A percentile compares a stretch with the other conserved stretches of the same genome.
These are phyloP conservation scores for Campylomormyrus numenius DNA, from an alignment of 2,113 vertebrate species.

Conservation along the genomic window DNA sequence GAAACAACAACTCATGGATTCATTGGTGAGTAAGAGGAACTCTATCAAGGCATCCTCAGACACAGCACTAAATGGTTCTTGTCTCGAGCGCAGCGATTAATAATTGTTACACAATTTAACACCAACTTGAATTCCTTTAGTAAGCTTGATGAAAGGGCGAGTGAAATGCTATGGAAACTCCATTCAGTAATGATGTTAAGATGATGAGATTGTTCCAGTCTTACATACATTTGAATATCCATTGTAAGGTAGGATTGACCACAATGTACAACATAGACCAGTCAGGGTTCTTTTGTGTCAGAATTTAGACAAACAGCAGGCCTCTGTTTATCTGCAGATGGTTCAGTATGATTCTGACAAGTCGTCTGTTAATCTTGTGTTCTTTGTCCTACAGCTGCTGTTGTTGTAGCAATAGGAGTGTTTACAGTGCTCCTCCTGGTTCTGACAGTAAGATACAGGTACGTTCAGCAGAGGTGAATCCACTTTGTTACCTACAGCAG, in stretches of 20 bases:
- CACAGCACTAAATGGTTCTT: not conserved
- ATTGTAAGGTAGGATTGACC: not conserved
- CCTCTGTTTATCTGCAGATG: not conserved
- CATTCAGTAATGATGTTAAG: not conserved
- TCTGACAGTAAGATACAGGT: not conserved
- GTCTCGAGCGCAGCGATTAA: not conserved
- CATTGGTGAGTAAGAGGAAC: not conserved
- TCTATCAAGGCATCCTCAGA: not conserved
- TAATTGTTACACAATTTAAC: not conserved
- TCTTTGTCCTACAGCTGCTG: not conserved
- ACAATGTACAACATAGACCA: not conserved
- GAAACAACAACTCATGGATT: not conserved
- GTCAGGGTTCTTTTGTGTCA: not conserved
- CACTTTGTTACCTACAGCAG: not conserved
- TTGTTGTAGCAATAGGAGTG: not conserved
- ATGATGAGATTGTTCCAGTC: not conserved
- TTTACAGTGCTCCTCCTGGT: not conserved
- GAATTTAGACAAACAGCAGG: not conserved
- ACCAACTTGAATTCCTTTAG: not conserved
- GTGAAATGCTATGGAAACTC: not conserved
- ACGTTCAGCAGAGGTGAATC: not conserved
- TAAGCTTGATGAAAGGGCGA: not conserved
- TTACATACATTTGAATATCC: not conserved
- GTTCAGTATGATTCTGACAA: not conserved
- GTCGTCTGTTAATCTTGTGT: not conserved